Base-by-base conservation (phyloP, 2,797 vertebrate genomes). In the Sebastes variabilis region DNA sequence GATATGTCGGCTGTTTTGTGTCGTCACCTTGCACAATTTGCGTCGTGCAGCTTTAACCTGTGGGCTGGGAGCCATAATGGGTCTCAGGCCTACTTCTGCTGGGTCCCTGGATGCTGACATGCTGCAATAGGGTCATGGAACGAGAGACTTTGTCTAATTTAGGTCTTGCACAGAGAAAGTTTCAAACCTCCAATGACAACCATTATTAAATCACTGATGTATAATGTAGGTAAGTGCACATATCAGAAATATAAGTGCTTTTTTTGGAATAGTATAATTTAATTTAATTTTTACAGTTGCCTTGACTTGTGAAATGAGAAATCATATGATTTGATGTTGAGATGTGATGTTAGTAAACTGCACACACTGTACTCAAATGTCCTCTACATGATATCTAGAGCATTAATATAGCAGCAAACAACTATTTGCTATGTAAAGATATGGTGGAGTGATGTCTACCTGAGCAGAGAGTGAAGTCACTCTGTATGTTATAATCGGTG, bases 61-160 rank as follows among this genome's bases (percentile, higher is more conserved):
- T 79, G 77, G 54, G 80, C 78, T 77, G 9, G 46, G 55, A 88
- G 77, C 84, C 78, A 59, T 56, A 83, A 68, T 82, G 77, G 85
- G 76, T 90, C 85, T 89, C 70, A 83, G 87, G 72, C 75, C 91
- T 92, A 89, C 62, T 92, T 92, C 80, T 88, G 71, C 13, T 38
- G 56, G 64, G 60, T 91, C 90, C 89, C 93, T 89, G 81, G 90
- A 81, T 90, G 87, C 84, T 87, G 89, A 89, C 85, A 89, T 60
- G 72, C 85, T 59, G 83, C 89, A 92, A 87, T 82, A 88, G 69
- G 89, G 88, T 92, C 89, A 93, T 4, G 74, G 81, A 91, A 75
- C 79, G 2, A 81, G 84, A 91, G 81, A 89, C 67, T 88, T 87
- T 32, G 42, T 64, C 83, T 89, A 88, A 91, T 90, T 88, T 91